Percentiles rank a stretch among this genome's conserved stretches.
phyloP scores from a whole-genome alignment of 2,797 vertebrate species.

The Falco novaeseelandiae region DNA sequence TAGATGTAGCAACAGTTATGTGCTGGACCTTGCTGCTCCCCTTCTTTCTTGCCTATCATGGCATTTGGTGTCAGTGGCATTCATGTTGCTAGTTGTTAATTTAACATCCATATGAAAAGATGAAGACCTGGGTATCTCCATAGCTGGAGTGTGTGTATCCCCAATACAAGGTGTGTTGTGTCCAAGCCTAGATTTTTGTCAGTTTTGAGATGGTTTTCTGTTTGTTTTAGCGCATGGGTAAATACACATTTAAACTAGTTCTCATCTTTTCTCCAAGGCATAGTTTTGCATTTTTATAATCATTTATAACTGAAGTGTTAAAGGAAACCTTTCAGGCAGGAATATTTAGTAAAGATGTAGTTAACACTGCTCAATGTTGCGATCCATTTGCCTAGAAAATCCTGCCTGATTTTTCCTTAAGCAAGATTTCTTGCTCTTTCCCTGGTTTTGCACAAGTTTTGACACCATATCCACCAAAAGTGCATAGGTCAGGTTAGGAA shows the following conservation, averaged over 20 bases:
- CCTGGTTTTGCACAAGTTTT: neutral
- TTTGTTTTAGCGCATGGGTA: neutral
- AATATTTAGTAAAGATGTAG: neutral
- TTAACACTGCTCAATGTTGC: neutral
- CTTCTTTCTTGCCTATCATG: accelerated
- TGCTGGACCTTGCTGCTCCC: neutral
- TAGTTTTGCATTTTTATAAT: neutral
- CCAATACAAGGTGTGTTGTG: neutral
- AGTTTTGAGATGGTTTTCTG: neutral
- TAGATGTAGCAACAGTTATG: neutral
- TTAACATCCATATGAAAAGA: neutral
- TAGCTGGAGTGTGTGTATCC: neutral
- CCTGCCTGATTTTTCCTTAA: neutral
- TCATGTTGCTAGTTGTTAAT: neutral
- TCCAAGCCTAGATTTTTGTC: neutral
- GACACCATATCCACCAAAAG: neutral
- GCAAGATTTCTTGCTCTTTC: neutral
- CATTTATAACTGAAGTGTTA: neutral
- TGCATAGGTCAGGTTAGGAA: neutral
- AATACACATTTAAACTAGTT: neutral
- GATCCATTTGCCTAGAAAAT: neutral
- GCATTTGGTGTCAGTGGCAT: neutral
- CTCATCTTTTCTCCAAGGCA: neutral
- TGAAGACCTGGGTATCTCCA: neutral
- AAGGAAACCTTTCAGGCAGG: neutral